Conservation (phyloP, 37 sponge, comb jelly and placozoan genomes). For the Axinella damicornis region DNA sequence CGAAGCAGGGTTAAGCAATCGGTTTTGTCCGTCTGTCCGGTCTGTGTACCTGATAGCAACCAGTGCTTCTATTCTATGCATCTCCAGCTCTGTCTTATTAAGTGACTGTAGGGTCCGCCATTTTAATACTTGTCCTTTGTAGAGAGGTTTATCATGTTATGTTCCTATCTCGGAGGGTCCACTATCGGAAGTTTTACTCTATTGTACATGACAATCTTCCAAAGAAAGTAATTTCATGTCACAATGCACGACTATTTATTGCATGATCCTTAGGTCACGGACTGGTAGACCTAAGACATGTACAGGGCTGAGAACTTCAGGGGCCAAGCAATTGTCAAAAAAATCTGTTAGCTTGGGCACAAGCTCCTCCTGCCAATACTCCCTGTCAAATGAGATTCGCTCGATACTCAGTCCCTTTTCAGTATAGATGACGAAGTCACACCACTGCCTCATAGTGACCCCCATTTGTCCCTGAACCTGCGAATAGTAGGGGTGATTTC, state of each 20-base stretch:
- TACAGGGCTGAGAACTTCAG: constrained; percentile 56
- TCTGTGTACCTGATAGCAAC: too few relatives aligned
- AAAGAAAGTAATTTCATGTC: too few relatives aligned
- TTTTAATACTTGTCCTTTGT: too few relatives aligned
- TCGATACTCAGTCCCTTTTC: constrained; percentile 41
- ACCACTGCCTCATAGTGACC: constrained; percentile 54
- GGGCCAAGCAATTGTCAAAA: constrained; percentile 51
- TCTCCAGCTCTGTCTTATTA: too few relatives aligned
- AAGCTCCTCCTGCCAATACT: constrained; percentile 19
- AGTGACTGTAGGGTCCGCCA: too few relatives aligned
- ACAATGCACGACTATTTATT: background rate
- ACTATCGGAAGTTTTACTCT: too few relatives aligned
- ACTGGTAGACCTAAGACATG: constrained; percentile 46
- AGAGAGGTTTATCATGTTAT: too few relatives aligned
- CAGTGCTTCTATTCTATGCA: too few relatives aligned
- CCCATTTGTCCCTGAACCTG: constrained; percentile 74
- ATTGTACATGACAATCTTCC: too few relatives aligned
- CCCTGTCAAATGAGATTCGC: constrained; percentile 34
- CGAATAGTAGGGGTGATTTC: constrained; percentile 33
- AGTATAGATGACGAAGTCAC: constrained; percentile 61
- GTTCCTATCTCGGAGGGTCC: too few relatives aligned
- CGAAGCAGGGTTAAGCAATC: too few relatives aligned
- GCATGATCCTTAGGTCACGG: constrained; percentile 28
- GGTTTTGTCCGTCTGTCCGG: too few relatives aligned
- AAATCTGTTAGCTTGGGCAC: constrained; percentile 31